phyloP scores from a whole-genome alignment of 1,140 invertebrate genomes.

The Andrena cerasifolii region DNA sequence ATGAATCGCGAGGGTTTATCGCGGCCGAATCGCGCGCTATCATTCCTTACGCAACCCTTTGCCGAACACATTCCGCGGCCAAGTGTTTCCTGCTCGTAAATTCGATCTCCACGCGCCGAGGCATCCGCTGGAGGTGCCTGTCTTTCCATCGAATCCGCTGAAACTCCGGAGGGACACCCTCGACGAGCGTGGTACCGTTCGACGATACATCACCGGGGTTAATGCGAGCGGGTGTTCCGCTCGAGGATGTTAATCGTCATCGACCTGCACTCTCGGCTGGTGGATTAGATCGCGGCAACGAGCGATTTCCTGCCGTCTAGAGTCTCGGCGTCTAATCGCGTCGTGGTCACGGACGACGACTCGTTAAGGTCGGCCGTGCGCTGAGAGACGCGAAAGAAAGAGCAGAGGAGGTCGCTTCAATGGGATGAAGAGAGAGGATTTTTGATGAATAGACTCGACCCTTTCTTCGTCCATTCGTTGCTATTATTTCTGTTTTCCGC shows the following conservation, averaged over 20 bases:
- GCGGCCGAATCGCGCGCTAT: constrained; percentile 38
- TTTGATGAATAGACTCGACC: constrained; percentile 27
- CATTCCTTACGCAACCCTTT: constrained; percentile 19
- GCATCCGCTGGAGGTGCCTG: neutral
- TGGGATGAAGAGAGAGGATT: constrained; percentile 17
- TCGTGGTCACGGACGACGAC: constrained; percentile 35
- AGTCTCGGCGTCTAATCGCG: constrained; percentile 49
- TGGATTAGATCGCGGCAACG: constrained; percentile 48
- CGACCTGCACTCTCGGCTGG: constrained; percentile 19
- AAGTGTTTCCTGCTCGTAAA: constrained; percentile 42
- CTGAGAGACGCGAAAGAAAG: constrained; percentile 17
- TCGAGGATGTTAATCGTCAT: constrained; percentile 38
- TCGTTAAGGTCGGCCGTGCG: constrained; percentile 27
- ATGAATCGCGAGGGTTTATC: constrained; percentile 54
- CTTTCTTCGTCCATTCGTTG: constrained; percentile 28
- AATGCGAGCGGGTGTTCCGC: constrained; percentile 30
- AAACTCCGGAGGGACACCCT: too few species aligned
- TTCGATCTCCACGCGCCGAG: constrained; percentile 3
- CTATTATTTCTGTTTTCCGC: constrained; percentile 17
- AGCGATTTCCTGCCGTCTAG: constrained; percentile 52
- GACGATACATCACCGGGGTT: neutral
- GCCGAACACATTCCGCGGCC: constrained; percentile 6
- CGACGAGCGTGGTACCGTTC: neutral
- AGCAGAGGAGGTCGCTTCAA: constrained; percentile 1
- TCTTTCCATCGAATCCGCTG: neutral